A percentile compares a stretch with the other conserved stretches of the same genome.
Evolutionary conservation across 2,888 invertebrate genomes (phyloP).

Genomic region (Hydroisotoma schaefferi): DNA sequence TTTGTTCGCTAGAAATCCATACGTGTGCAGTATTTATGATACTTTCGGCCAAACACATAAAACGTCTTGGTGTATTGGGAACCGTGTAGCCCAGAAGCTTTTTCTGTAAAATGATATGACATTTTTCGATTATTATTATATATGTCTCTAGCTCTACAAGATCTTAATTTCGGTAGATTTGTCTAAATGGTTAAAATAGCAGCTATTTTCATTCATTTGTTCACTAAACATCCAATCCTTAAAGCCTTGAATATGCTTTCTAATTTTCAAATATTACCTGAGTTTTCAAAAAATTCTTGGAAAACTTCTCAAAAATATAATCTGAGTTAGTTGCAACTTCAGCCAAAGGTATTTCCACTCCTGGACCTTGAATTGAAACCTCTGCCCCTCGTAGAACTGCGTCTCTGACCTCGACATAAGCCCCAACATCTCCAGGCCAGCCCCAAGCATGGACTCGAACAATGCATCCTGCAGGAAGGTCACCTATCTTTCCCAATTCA

Average conservation of each 20-base stretch:
- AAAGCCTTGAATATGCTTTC: no score
- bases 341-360: conserved; percentile 38
- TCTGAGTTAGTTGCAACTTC: conserved; percentile 39
- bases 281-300: conserved; percentile 23
- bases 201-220: no score
- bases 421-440: conserved; percentile 42
- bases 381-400: conserved; percentile 33
- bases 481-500: conserved; percentile 32
- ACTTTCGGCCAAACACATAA: conserved; percentile 44
- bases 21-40: conserved; percentile 38
- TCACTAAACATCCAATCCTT: no score
- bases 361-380: conserved; percentile 37
- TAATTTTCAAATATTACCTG: conserved; percentile 29
- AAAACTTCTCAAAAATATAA: conserved; percentile 36
- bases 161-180: no score
- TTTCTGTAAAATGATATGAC: conserved; percentile 13
- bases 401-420: conserved; percentile 39
- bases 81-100: conserved; percentile 18
- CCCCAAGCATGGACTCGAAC: conserved; percentile 43
- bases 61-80: conserved; percentile 14
- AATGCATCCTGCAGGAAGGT: conserved; percentile 37
- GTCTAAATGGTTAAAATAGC: no score
- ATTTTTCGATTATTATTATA: no score
- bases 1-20: no score
- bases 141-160: no score